These are phyloP conservation scores for Spinibarbus caldwelli DNA, from an alignment of 2,797 vertebrate genomes.

Conservation along the genomic window DNA sequence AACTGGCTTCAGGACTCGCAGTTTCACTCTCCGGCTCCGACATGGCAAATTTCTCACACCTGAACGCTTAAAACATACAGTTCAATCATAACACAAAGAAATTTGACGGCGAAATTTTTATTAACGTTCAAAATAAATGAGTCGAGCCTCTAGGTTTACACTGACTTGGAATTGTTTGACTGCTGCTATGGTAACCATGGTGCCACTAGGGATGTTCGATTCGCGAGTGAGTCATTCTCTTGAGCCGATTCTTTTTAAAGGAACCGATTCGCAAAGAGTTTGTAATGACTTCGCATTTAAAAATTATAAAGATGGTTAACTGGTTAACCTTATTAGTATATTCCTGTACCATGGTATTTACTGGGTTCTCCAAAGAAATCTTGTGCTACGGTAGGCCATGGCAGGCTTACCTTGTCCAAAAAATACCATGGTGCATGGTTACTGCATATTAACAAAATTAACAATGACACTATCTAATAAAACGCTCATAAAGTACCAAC, in stretches of 20 bases:
- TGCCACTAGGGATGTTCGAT: background rate
- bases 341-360: background rate
- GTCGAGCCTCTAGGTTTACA: background rate
- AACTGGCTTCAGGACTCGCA: background rate
- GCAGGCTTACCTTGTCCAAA: background rate
- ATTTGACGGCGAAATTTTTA: background rate
- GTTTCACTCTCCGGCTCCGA: constrained; percentile 36
- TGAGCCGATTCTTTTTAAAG: background rate
- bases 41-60: constrained; percentile 48
- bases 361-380: background rate
- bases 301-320: too few relatives aligned
- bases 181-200: constrained; percentile 63
- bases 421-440: background rate
- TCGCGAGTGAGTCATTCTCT: constrained; percentile 20
- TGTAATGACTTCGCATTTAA: background rate
- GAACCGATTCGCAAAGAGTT: background rate
- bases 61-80: background rate
- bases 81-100: background rate
- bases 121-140: background rate
- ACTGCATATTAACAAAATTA: background rate
- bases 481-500: background rate
- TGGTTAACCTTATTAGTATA: background rate
- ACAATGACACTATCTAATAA: background rate
- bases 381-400: background rate
- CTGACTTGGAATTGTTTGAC: constrained; percentile 56